Evolutionary conservation across 2,797 vertebrate genomes (phyloP).

Genomic region (Hydrophis major): DNA sequence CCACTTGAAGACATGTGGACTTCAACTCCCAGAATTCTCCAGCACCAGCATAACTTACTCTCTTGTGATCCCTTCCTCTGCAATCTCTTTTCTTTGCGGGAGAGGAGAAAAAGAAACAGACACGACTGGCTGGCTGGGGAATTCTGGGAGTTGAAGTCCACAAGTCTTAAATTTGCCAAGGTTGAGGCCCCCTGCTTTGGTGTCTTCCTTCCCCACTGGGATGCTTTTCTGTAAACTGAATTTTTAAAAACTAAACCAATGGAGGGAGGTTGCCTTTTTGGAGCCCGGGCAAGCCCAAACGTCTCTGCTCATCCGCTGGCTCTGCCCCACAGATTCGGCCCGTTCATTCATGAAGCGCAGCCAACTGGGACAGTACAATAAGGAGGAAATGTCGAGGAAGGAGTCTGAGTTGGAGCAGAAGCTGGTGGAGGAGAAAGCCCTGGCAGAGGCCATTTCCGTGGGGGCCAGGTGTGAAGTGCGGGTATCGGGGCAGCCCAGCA

Average conservation of each 20-base stretch:
- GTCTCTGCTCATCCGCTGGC: not conserved
- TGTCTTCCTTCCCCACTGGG: not conserved
- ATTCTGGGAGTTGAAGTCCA: too few relatives aligned
- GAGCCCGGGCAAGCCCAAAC: not conserved
- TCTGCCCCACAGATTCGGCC: slow-evolving; percentile 71
- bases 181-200: too few relatives aligned
- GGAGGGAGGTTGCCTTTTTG: not conserved
- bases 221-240: not conserved
- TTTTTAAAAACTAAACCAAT: not conserved
- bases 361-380: slow-evolving; percentile 76
- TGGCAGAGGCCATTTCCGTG: slow-evolving; percentile 73
- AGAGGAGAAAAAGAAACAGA: too few relatives aligned
- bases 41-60: too few relatives aligned
- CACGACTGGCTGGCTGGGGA: too few relatives aligned
- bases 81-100: too few relatives aligned
- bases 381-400: slow-evolving; percentile 73
- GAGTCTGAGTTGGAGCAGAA: slow-evolving; percentile 68
- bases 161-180: too few relatives aligned
- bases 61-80: too few relatives aligned
- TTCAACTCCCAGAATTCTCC: too few relatives aligned
- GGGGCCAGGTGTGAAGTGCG: slow-evolving; percentile 84
- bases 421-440: slow-evolving; percentile 72
- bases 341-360: slow-evolving; percentile 86
- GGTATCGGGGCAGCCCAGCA: slow-evolving; percentile 76
- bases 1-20: too few relatives aligned